Evolutionary conservation across 2,888 invertebrate species (phyloP).

Genomic region (Drosophila aldrichi): DNA sequence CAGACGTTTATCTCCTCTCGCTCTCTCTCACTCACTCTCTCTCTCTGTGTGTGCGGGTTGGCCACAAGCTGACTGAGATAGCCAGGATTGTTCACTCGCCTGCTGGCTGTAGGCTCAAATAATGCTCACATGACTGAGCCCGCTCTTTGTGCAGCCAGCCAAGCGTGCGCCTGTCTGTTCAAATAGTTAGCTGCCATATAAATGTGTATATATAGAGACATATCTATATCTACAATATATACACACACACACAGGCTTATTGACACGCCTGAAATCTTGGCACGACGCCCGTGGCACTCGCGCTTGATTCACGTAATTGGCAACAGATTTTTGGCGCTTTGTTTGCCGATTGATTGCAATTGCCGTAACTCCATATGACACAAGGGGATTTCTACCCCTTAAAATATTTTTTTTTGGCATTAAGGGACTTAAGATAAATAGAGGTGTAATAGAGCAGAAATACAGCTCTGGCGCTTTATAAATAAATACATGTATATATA

Average conservation of each 20-base stretch:
- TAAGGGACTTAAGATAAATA: background rate
- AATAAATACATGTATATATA: too few relatives aligned
- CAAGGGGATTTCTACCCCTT: background rate
- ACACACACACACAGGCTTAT: slow-evolving; percentile 8
- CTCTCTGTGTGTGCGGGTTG: slow-evolving; percentile 20
- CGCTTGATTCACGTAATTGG: slow-evolving; percentile 41
- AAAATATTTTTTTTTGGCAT: background rate
- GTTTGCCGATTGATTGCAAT: slow-evolving; percentile 31
- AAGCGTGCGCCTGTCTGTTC: slow-evolving; percentile 32
- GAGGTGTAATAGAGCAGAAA: background rate
- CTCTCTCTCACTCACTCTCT: too few relatives aligned
- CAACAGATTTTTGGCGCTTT: slow-evolving; percentile 25
- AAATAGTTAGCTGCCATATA: slow-evolving; percentile 23
- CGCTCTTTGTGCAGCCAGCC: slow-evolving; percentile 31
- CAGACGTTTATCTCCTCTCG: slow-evolving; percentile 51
- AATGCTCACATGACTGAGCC: slow-evolving; percentile 65
- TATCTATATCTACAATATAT: slow-evolving; percentile 1
- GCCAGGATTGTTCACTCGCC: slow-evolving; percentile 31
- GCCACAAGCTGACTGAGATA: slow-evolving; percentile 41
- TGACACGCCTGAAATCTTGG: slow-evolving; percentile 52
- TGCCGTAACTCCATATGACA: slow-evolving; percentile 5
- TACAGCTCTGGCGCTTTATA: background rate
- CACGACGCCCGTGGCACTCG: slow-evolving; percentile 34
- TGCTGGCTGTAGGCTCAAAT: slow-evolving; percentile 47
- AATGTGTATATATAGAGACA: slow-evolving; percentile 15